Evolutionary conservation across 2,797 vertebrate species (phyloP).

Genomic region (Rhyacichthys aspro): DNA sequence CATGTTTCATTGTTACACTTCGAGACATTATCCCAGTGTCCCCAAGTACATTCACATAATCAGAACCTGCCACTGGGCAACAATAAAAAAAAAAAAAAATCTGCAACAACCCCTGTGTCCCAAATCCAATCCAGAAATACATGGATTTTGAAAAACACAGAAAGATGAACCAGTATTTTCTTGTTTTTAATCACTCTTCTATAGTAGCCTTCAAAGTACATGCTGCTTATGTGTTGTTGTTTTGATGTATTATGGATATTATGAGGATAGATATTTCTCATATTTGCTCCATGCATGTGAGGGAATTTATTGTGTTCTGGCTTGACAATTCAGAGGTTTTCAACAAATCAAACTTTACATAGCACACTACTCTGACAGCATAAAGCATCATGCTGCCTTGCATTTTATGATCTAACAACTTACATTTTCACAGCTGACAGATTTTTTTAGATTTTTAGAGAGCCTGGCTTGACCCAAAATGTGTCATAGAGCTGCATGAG

Average conservation of each 20-base stretch:
- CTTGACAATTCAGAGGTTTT: neutral
- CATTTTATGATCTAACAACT: neutral
- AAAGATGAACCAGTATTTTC: too few relatives aligned
- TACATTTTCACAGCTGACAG: conserved; percentile 11
- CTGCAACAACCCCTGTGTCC: too few relatives aligned
- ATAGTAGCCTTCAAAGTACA: conserved; percentile 37
- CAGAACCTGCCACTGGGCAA: too few relatives aligned
- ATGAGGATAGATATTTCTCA: too few relatives aligned
- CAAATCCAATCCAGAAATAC: too few relatives aligned
- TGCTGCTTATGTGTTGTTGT: conserved; percentile 27
- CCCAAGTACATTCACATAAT: too few relatives aligned
- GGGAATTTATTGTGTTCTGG: too few relatives aligned
- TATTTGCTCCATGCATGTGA: neutral
- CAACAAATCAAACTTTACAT: neutral
- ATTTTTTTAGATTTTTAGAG: conserved; percentile 19
- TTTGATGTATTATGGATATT: conserved; percentile 38
- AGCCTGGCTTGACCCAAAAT: conserved; percentile 6
- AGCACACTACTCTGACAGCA: conserved; percentile 6
- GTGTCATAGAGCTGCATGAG: conserved; percentile 34
- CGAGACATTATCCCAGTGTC: too few relatives aligned
- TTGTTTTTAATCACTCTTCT: too few relatives aligned
- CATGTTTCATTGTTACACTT: too few relatives aligned
- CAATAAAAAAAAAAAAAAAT: too few relatives aligned
- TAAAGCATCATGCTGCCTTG: conserved; percentile 10
- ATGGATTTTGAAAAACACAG: too few relatives aligned